Base-by-base conservation (phyloP, 2,888 invertebrate genomes). In the Isoperla grammatica region DNA sequence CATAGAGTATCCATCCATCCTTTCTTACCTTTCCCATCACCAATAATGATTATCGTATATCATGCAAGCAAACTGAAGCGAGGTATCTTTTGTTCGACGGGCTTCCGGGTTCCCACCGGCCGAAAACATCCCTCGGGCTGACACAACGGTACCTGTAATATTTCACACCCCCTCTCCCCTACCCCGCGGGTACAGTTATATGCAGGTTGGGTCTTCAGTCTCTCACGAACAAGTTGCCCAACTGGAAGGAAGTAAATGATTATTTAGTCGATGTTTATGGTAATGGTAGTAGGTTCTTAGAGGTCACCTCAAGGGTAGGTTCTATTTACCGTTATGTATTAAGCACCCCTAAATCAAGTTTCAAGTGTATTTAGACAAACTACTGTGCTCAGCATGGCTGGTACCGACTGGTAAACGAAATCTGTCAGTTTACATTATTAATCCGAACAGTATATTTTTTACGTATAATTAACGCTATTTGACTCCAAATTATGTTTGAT, bases 21-120 rank as follows among this genome's bases (percentile, higher is more conserved):
- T 9, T 15, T 19, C 4, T 15, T 45, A 45, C 42, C 42, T 13
- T 15, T 42, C 15, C 42, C 45, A 42, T 15, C 5, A 4, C 42
- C 6, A 22, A 17, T 12, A 46, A 46, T 6, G 46, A 50, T 20
- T 6, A 12, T 15, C 49, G 15, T 23, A 50, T 35, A 23, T 50
- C 35, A 13, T 50, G 49, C 12, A 23, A 29, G 35, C 37, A 37
- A 20, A 22, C 22, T n/a, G 13, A 22, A 5, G 43, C 5, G 8
- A 9, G 13, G 20, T 43, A n/a, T 29, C 8, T 8, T 29, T 29
- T 40, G 42, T 15, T 12, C 40, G 15, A 3, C 3, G 15, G 12
- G 53, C 20, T 53, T 53, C 53, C 53, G 53, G 53, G 53, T 53
- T 53, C 53, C 19, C 53, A 53, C 50, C 22, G 9, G 35, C 46